Conservation (phyloP, 2,888 invertebrate species). For the Cerastis leucographa region DNA sequence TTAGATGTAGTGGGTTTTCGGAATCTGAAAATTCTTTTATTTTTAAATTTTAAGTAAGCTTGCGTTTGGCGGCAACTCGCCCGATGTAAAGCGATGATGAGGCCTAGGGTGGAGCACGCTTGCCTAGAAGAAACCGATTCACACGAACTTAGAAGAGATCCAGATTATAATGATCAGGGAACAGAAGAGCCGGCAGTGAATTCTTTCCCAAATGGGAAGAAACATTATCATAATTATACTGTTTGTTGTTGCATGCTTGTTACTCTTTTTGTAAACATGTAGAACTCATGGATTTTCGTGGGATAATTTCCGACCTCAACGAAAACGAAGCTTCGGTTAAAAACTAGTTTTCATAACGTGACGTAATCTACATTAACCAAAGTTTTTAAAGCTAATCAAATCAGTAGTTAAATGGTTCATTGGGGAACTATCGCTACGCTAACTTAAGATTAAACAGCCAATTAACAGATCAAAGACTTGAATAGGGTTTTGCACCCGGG, state of each 20-base stretch:
- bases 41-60: too few relatives aligned
- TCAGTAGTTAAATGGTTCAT: neutral
- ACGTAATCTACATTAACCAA: neutral
- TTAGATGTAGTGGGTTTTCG: neutral
- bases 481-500: slow-evolving; percentile 11
- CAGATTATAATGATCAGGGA: too few relatives aligned
- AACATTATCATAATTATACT: too few relatives aligned
- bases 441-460: neutral
- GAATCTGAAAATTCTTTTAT: too few relatives aligned
- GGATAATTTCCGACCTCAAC: neutral
- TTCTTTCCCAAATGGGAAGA: too few relatives aligned
- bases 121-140: too few relatives aligned
- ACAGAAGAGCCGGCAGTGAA: too few relatives aligned
- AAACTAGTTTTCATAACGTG: neutral
- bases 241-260: neutral
- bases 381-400: neutral
- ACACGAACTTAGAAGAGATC: too few relatives aligned
- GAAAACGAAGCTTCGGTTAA: neutral
- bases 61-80: too few relatives aligned
- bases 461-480: slow-evolving; percentile 17
- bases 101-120: too few relatives aligned
- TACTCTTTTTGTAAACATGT: neutral
- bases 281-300: too few relatives aligned
- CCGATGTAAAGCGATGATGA: too few relatives aligned
- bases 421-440: neutral